Conservation (phyloP, 2,797 vertebrate genomes). For the Pseudochirops corinnae region DNA sequence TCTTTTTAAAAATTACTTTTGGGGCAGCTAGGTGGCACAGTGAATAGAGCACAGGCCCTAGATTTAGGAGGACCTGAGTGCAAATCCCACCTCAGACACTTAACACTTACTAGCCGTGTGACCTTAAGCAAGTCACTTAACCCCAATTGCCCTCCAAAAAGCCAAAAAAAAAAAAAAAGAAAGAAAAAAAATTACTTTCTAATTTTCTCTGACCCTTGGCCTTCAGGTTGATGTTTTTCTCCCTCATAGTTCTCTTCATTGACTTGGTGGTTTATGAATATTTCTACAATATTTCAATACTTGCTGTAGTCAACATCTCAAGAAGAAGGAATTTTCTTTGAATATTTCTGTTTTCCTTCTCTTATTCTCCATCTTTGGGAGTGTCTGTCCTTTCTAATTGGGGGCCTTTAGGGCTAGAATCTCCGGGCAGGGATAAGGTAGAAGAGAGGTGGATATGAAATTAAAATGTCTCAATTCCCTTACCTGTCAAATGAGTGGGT, state of each 20-base stretch:
- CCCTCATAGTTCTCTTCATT: background rate
- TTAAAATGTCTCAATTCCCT: background rate
- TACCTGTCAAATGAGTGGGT: background rate
- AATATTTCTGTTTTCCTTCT: background rate
- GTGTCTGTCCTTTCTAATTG: background rate
- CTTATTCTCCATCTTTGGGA: background rate
- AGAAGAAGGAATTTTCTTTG: background rate
- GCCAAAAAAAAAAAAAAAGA: too few relatives aligned
- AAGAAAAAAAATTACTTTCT: background rate
- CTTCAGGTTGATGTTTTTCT: background rate
- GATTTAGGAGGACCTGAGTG: too few relatives aligned
- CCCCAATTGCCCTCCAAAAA: too few relatives aligned
- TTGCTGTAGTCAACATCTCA: background rate
- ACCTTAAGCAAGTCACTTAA: too few relatives aligned
- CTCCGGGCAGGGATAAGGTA: slow-evolving; percentile 7
- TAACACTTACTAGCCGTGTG: too few relatives aligned
- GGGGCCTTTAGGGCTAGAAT: background rate
- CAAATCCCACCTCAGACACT: too few relatives aligned
- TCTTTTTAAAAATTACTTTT: slow-evolving; percentile 1
- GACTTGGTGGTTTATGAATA: background rate
- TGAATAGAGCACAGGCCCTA: too few relatives aligned
- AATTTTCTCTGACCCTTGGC: background rate
- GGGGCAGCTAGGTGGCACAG: too few relatives aligned
- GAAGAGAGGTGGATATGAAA: background rate
- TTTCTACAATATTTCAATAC: slow-evolving; percentile 6